Evolutionary conservation across 2,797 vertebrate species (phyloP).

Genomic region (Ctenopoma multispine): DNA sequence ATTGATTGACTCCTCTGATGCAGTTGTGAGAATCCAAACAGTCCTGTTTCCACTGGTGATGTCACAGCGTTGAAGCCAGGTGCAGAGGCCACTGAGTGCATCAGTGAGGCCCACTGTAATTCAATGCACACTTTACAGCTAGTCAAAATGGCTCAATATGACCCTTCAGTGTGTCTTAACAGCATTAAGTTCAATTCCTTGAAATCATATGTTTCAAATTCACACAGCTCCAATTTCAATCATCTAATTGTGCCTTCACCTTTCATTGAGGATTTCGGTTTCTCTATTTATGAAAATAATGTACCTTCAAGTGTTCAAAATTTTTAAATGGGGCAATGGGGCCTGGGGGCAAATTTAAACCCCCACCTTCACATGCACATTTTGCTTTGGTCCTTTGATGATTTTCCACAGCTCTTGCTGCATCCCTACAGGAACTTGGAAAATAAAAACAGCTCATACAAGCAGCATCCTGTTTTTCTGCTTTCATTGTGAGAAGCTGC

Average conservation of each 20-base stretch:
- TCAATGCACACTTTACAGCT: slow-evolving; percentile 72
- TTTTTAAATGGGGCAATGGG: slow-evolving; percentile 58
- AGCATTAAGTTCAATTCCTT: slow-evolving; percentile 71
- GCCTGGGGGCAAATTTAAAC: slow-evolving; percentile 62
- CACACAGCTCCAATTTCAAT: slow-evolving; percentile 77
- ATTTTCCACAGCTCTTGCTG: slow-evolving; percentile 77
- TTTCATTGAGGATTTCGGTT: slow-evolving; percentile 71
- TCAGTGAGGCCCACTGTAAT: slow-evolving; percentile 72
- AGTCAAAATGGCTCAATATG: slow-evolving; percentile 66
- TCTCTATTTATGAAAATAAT: slow-evolving; percentile 80
- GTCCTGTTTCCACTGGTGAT: slow-evolving; percentile 70
- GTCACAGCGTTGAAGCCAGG: slow-evolving; percentile 75
- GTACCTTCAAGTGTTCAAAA: slow-evolving; percentile 66
- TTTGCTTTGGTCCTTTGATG: slow-evolving; percentile 76
- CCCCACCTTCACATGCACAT: slow-evolving; percentile 65
- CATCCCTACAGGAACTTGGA: slow-evolving; percentile 71
- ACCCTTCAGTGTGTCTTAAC: slow-evolving; percentile 69
- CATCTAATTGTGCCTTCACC: slow-evolving; percentile 75
- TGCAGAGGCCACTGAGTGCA: slow-evolving; percentile 70
- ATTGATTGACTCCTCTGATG: slow-evolving; percentile 76
- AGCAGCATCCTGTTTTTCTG: slow-evolving; percentile 70
- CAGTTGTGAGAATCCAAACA: slow-evolving; percentile 76
- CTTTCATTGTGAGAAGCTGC: slow-evolving; percentile 37
- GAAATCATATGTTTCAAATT: slow-evolving; percentile 81
- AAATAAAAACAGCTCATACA: slow-evolving; percentile 75